Evolutionary conservation across 2,113 vertebrate species (phyloP).

Genomic region (Alethe diademata): DNA sequence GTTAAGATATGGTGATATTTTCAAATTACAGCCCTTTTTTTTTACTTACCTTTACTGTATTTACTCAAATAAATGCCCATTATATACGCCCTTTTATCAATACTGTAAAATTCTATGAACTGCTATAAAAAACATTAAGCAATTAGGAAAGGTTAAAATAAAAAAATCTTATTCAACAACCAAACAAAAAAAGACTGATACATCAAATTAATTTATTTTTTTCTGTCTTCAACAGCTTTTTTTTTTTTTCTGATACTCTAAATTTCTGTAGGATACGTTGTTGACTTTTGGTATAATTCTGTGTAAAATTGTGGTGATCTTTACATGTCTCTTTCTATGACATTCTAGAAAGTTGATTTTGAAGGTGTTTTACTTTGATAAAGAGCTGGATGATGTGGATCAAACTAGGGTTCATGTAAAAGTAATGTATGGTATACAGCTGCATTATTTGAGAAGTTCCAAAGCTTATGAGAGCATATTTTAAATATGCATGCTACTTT

Average conservation of each 20-base stretch:
- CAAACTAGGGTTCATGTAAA: neutral
- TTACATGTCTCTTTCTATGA: neutral
- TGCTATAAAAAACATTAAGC: neutral
- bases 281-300: neutral
- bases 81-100: neutral
- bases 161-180: neutral
- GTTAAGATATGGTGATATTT: neutral
- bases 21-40: neutral
- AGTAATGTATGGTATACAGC: neutral
- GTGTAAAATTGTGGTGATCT: neutral
- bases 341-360: neutral
- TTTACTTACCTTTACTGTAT: neutral
- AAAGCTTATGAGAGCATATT: neutral
- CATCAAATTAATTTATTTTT: neutral
- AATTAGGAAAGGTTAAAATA: neutral
- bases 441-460: neutral
- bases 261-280: neutral
- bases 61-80: neutral
- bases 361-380: neutral
- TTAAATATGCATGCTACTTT: constrained; percentile 4
- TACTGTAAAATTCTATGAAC: neutral
- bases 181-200: neutral
- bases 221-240: neutral
- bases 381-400: neutral
- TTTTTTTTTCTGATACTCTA: neutral